Base-by-base conservation (phyloP, 2,888 invertebrate genomes). In the Hedychridium roseum region DNA sequence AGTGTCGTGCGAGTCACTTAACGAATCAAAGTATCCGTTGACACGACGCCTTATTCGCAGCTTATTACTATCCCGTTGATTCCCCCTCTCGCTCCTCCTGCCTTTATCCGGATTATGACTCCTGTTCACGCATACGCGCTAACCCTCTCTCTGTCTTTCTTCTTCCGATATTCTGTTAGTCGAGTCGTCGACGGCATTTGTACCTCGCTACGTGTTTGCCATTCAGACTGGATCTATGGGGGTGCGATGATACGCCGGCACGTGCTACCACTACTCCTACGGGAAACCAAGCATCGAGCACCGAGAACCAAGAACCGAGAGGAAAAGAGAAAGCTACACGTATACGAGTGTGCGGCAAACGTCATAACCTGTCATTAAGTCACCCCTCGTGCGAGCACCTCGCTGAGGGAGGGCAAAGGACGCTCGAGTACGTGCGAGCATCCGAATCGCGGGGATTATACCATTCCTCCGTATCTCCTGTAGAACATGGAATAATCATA, bases 321-420 rank as follows among this genome's bases (percentile, higher is more conserved):
- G 57, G n/a, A n/a, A n/a, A n/a, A n/a, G n/a, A n/a, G n/a, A n/a
- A n/a, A n/a, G n/a, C n/a, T n/a, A n/a, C n/a, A n/a, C n/a, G n/a
- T n/a, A n/a, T n/a, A 54, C 49, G 46, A 49, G 53, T 57, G 62
- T 53, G 53, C 62, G 60, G 57, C 60, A 66, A 70, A 68, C 68
- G 70, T 68, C 70, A 67, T 68, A 76, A 76, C 71, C 71, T 63
- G 71, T 73, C 73, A 75, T 76, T 74, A 75, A 64, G 58, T 48
- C 66, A 69, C 70, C 71, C 75, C 62, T 60, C 52, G 36, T 15
- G 36, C 30, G 49, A 15, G 39, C 36, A 20, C 38, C 38, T 20
- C 50, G 43, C n/a, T 50, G 50, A 54, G 46, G 43, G 43, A 36
- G 26, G 30, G 34, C 23, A 31, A 31, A 43, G 38, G 39, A 38